Evolutionary conservation across 2,797 vertebrate genomes (phyloP).

Genomic region (Smutsia temminckii): DNA sequence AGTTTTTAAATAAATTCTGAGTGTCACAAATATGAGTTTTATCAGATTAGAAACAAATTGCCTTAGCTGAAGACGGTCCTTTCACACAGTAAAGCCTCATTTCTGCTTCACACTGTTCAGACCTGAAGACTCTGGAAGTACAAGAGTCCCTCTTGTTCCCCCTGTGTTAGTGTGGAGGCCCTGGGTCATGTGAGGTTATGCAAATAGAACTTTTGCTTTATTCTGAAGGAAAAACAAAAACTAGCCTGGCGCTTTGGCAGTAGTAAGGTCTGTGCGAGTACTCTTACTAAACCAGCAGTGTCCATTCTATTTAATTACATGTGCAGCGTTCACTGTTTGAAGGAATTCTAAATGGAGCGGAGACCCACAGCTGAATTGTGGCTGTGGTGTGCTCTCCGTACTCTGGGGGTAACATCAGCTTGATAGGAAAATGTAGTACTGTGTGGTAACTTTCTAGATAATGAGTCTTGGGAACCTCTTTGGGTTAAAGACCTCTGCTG

Average conservation of each 20-base stretch:
- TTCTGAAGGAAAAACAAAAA: not conserved
- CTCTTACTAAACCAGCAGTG: not conserved
- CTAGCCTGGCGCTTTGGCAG: not conserved
- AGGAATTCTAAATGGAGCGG: not conserved
- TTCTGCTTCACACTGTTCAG: not conserved
- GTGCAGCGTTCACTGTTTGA: not conserved
- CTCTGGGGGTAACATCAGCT: accelerated
- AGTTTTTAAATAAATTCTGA: constrained; percentile 38
- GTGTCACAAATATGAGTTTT: not conserved
- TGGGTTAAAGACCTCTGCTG: not conserved
- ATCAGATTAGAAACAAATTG: not conserved
- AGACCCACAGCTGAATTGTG: not conserved
- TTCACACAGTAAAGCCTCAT: not conserved
- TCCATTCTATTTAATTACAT: not conserved
- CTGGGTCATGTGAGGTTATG: not conserved
- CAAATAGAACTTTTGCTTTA: not conserved
- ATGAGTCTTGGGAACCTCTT: not conserved
- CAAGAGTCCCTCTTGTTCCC: not conserved
- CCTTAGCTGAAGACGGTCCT: not conserved
- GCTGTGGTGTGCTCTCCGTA: accelerated
- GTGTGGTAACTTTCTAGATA: not conserved
- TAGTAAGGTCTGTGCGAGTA: not conserved
- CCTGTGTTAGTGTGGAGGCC: not conserved
- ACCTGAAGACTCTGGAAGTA: not conserved
- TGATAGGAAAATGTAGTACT: not conserved